Conservation (phyloP, 2,888 invertebrate species). For the Ptilodon capucinus region DNA sequence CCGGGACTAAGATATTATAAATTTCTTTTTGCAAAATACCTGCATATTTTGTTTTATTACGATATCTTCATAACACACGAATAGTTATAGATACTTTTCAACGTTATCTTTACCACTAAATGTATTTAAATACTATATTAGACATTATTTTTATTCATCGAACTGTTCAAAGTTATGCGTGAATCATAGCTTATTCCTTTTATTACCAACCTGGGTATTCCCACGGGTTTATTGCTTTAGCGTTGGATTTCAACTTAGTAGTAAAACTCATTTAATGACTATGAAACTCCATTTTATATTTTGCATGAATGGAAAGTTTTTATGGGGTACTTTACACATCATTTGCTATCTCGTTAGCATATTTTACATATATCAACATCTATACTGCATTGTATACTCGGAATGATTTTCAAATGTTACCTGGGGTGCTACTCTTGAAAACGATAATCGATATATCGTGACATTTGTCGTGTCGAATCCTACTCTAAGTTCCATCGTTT, state of each 20-base stretch:
- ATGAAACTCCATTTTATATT: slow-evolving; percentile 18
- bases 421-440: neutral
- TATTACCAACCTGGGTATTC: slow-evolving; percentile 45
- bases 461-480: no score
- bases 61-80: no score
- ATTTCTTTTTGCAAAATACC: neutral
- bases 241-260: slow-evolving; percentile 50
- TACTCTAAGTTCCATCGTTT: no score
- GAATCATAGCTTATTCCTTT: slow-evolving; percentile 50
- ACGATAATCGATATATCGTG: no score
- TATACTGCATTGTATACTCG: neutral
- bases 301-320: neutral
- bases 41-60: neutral
- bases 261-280: slow-evolving; percentile 39
- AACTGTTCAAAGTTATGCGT: slow-evolving; percentile 34
- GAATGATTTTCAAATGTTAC: neutral
- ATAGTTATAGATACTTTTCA: no score
- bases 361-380: neutral
- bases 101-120: no score
- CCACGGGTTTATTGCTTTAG: slow-evolving; percentile 45
- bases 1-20: neutral
- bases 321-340: neutral
- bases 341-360: neutral
- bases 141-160: no score
- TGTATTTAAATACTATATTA: no score